Evolutionary conservation across 1,140 invertebrate genomes (phyloP).

Genomic region (Pararge aegeria): DNA sequence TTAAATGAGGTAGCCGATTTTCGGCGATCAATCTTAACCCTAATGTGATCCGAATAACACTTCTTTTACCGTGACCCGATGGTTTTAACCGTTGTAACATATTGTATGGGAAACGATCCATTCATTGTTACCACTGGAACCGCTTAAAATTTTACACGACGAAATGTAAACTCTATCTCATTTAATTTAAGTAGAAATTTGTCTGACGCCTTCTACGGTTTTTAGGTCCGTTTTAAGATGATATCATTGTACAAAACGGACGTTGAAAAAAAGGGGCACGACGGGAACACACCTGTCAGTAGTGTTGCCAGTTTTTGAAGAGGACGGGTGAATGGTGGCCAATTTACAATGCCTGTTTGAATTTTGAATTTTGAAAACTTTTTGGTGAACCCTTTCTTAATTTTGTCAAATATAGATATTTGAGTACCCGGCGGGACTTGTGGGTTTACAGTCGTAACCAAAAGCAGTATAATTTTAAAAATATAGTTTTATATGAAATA

Average conservation of each 20-base stretch:
- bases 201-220: slow-evolving; percentile 9
- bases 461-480: too few relatives aligned
- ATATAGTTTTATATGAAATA: too few relatives aligned
- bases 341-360: slow-evolving; percentile 53
- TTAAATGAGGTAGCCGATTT: slow-evolving; percentile 1
- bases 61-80: slow-evolving; percentile 36
- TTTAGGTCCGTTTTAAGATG: slow-evolving; percentile 36
- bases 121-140: slow-evolving; percentile 70
- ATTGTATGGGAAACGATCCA: slow-evolving; percentile 75
- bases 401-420: not conserved
- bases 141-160: slow-evolving; percentile 25
- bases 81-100: slow-evolving; percentile 68
- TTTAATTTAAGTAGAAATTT: slow-evolving; percentile 13
- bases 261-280: slow-evolving; percentile 78
- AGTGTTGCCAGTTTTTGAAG: slow-evolving; percentile 77
- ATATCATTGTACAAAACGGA: slow-evolving; percentile 56
- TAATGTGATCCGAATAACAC: slow-evolving; percentile 35
- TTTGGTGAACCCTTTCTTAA: slow-evolving; percentile 22
- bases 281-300: slow-evolving; percentile 77
- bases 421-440: too few relatives aligned
- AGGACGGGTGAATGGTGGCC: slow-evolving; percentile 67
- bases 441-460: too few relatives aligned
- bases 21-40: slow-evolving; percentile 10
- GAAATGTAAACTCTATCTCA: slow-evolving; percentile 35
- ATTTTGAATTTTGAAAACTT: slow-evolving; percentile 58